These are phyloP conservation scores for Lophura nycthemera DNA, from an alignment of 2,113 vertebrate species.

Conservation along the genomic window DNA sequence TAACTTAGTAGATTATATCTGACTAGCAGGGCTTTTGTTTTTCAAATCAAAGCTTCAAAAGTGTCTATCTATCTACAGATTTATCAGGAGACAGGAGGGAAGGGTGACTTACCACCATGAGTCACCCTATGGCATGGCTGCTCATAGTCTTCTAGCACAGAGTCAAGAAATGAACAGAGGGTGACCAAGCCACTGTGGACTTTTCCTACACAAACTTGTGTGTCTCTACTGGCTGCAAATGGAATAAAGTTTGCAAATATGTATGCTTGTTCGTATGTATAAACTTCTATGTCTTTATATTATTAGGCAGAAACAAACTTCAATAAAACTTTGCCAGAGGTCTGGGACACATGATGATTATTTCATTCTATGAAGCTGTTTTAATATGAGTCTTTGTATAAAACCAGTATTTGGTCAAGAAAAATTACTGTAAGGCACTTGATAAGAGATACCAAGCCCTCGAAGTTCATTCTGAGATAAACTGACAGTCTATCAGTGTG, in stretches of 20 bases:
- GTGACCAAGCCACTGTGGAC: background rate
- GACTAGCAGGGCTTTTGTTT: background rate
- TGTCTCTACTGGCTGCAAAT: background rate
- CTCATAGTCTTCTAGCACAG: background rate
- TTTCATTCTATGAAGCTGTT: background rate
- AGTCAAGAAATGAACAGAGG: background rate
- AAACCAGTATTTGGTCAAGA: background rate
- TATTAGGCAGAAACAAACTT: background rate
- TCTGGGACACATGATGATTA: background rate
- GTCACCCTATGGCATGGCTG: background rate
- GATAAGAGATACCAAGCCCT: background rate
- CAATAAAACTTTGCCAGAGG: background rate
- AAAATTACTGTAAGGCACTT: background rate
- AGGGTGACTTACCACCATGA: background rate
- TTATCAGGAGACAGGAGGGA: background rate
- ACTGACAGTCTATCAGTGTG: background rate
- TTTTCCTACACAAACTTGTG: background rate
- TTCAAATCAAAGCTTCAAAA: background rate
- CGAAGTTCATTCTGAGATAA: background rate
- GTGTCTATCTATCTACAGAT: background rate
- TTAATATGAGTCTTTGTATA: background rate
- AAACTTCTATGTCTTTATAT: no score
- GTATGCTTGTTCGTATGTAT: background rate
- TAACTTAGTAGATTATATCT: background rate
- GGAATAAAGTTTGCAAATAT: background rate